Evolutionary conservation across 2,888 invertebrate genomes (phyloP), one percentile per base, ranked within the genome.

Genomic region (Eurytoma californica): DNA sequence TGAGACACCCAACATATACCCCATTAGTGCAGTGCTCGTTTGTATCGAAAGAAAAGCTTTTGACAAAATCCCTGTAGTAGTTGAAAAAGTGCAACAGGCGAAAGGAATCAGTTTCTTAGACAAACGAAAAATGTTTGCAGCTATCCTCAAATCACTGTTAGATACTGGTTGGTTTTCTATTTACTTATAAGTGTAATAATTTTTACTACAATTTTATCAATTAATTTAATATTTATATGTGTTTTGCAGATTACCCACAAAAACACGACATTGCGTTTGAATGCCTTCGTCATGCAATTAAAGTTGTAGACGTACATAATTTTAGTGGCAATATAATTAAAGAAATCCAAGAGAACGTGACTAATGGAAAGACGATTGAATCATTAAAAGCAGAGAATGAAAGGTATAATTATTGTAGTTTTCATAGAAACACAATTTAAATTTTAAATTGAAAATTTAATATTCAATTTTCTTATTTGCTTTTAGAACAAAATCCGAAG

Each of bases 241-340:
- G 60, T 20, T 30, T 49, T 63, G 58, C 12, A 80, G 81, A 72
- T 57, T 18, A 57, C 2, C 39, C 74, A 18, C 63, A 77, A 0
- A 82, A 77, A 69, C 77, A 73, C 55, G 57, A 77, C 16, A 24
- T 79, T 28, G 63, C 74, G 30, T 74, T 51, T n/a, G 70, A 80
- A 3, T 80, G 75, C n/a, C 28, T 82, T 5, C 55, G 20, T 39
- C n/a, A 58, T 0, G 20, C 16, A 39, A 28, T 14, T 0, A 72
- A 77, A 68, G 3, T 39, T 13, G 2, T 74, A 0, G 3, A 20
- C n/a, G 7, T 67, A 3, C 3, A 58, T 12, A 14, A 4, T 30
- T 30, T 82, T 16, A 51, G 75, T 24, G 2, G n/a, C 2, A 14
- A 16, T 0, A 5, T 61, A 14, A 9, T 77, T 1, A 16, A 13